Percentiles rank a stretch among this genome's conserved stretches.
Conservation (phyloP, 2,888 invertebrate genomes). For the Coecobrya sp. region DNA sequence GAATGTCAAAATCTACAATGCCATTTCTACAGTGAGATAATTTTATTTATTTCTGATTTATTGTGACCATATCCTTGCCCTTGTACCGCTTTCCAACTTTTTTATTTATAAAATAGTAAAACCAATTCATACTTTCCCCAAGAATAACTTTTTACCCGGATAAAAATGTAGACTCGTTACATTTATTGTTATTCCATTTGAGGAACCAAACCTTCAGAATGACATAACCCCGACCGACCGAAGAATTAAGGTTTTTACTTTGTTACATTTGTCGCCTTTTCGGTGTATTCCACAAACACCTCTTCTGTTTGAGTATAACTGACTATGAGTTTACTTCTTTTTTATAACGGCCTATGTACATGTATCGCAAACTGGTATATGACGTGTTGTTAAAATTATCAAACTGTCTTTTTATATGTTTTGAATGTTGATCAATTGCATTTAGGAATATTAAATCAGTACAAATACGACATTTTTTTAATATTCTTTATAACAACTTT, state of each 20-base stretch:
- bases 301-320: too few relatives aligned
- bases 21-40: neutral
- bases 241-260: neutral
- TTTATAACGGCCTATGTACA: too few relatives aligned
- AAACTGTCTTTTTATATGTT: too few relatives aligned
- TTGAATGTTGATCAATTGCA: too few relatives aligned
- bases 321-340: too few relatives aligned
- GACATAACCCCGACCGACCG: neutral
- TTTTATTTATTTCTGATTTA: slow-evolving; percentile 45
- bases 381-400: too few relatives aligned
- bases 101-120: neutral
- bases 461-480: too few relatives aligned
- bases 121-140: slow-evolving; percentile 23
- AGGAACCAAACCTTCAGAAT: neutral
- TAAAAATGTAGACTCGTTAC: neutral
- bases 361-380: too few relatives aligned
- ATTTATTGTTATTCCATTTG: neutral
- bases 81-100: slow-evolving; percentile 27
- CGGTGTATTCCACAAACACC: neutral
- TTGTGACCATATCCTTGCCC: slow-evolving; percentile 57
- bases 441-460: too few relatives aligned
- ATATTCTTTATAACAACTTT: too few relatives aligned
- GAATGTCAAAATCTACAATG: neutral
- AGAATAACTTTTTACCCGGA: neutral
- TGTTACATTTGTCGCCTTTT: too few relatives aligned